phyloP scores from a whole-genome alignment of 2,113 vertebrate species.

The Pseudonaja textilis region DNA sequence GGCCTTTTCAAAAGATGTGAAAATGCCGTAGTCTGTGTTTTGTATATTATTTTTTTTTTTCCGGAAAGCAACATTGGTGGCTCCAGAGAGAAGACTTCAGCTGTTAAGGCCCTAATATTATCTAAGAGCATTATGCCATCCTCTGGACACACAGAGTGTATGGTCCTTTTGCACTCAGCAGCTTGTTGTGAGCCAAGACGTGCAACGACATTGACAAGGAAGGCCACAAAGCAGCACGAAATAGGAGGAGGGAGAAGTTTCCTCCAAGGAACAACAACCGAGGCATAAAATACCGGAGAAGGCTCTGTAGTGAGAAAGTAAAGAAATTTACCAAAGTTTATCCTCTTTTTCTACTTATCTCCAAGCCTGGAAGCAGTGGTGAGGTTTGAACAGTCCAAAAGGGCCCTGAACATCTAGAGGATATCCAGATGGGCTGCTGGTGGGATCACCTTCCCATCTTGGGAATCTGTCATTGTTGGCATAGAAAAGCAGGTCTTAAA shows the following conservation, averaged over 20 bases:
- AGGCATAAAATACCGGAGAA: background rate
- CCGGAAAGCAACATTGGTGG: background rate
- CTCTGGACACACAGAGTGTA: background rate
- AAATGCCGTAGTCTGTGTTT: background rate
- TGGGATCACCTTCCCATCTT: background rate
- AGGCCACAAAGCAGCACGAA: background rate
- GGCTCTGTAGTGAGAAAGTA: background rate
- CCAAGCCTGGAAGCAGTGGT: background rate
- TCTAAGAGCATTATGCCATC: background rate
- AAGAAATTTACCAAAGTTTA: background rate
- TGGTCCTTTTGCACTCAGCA: background rate
- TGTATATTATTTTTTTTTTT: background rate
- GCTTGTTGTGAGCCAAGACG: background rate
- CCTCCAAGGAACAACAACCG: background rate
- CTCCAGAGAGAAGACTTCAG: background rate
- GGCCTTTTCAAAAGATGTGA: background rate
- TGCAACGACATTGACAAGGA: background rate
- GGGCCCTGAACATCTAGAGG: background rate
- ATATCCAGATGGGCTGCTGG: background rate
- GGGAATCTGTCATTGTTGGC: background rate
- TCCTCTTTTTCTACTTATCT: background rate
- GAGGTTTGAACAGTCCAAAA: background rate
- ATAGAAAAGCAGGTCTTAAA: background rate
- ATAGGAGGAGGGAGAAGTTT: background rate
- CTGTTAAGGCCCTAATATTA: background rate